Evolutionary conservation across 2,888 invertebrate genomes (phyloP).

Genomic region (Agonopterix heracliana): DNA sequence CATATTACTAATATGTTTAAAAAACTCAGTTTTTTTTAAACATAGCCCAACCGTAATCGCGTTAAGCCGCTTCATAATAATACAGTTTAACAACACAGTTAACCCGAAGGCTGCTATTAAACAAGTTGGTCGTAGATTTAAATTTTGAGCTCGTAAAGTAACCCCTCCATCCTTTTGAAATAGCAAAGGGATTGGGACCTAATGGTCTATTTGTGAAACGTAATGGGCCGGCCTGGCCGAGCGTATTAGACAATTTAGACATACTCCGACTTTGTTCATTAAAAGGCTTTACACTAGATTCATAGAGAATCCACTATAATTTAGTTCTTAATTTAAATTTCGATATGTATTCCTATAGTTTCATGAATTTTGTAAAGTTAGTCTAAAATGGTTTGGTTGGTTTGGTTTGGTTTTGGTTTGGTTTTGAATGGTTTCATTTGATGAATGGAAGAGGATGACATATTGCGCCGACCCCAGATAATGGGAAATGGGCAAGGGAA

Average conservation of each 20-base stretch:
- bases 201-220: constrained; percentile 75
- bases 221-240: constrained; percentile 67
- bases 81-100: constrained; percentile 65
- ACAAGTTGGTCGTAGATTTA: constrained; percentile 73
- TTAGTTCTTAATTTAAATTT: too few species aligned
- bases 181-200: constrained; percentile 73
- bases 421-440: too few species aligned
- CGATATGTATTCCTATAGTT: too few species aligned
- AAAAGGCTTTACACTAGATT: constrained; percentile 36
- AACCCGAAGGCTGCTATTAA: constrained; percentile 66
- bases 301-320: constrained; percentile 16
- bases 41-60: too few species aligned
- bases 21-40: too few species aligned
- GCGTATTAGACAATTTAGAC: constrained; percentile 67
- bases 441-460: too few species aligned
- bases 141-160: constrained; percentile 75
- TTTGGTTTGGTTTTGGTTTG: too few species aligned
- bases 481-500: too few species aligned
- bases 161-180: constrained; percentile 74
- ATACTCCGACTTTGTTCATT: constrained; percentile 62
- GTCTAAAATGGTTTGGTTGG: too few species aligned
- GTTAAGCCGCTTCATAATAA: constrained; percentile 46
- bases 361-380: too few species aligned
- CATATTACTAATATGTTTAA: too few species aligned
- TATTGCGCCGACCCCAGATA: too few species aligned